Base-by-base conservation (phyloP, 2,797 vertebrate genomes). In the Phyllotis vaccarum region DNA sequence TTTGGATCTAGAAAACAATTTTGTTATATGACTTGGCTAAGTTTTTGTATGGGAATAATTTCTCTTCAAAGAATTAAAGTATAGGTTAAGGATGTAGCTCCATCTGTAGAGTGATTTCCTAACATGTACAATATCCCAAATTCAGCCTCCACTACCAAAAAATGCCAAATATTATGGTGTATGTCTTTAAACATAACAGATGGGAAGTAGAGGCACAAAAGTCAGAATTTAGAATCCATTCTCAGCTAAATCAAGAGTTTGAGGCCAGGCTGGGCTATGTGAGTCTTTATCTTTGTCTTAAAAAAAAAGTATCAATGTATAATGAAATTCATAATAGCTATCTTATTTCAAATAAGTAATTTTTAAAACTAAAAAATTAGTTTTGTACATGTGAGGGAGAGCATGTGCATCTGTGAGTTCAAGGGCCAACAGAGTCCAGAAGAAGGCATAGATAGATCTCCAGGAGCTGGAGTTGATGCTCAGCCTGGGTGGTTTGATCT, bases 281-380 rank as follows among this genome's bases (percentile, higher is more conserved):
- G n/a, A 81, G 54, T 24, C n/a, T 13, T 68, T 72, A n/a, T 54
- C 37, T 37, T 52, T 72, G 49, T 70, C 52, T 37, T 52, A 3
- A 62, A 49, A 21, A 86, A 54, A n/a, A 34, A 62, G 34, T 14
- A 29, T 64, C 40, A 85, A 66, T 34, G 16, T 80, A 31, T 6
- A 90, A 80, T 91, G 19, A 91, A 64, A 94, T 91, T 88, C 29
- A 54, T 64, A 86, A 81, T 31, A 87, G 13, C 34, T 29, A 68
- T 79, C 85, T 95, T 70, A 86, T 93, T 86, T 80, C 22, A 96
- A 95, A 75, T 80, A 27, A 91, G 76, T 95, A 40, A 29, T 56
- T 72, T 66, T 17, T 66, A 68, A 52, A 31, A 68, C 10, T n/a
- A 29, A 58, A 40, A 40, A 58, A 16, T 17, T 82, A 62, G 14